Evolutionary conservation across 2,113 vertebrate genomes (phyloP), one percentile per base, ranked within the genome.

Genomic region (Lates calcarifer): DNA sequence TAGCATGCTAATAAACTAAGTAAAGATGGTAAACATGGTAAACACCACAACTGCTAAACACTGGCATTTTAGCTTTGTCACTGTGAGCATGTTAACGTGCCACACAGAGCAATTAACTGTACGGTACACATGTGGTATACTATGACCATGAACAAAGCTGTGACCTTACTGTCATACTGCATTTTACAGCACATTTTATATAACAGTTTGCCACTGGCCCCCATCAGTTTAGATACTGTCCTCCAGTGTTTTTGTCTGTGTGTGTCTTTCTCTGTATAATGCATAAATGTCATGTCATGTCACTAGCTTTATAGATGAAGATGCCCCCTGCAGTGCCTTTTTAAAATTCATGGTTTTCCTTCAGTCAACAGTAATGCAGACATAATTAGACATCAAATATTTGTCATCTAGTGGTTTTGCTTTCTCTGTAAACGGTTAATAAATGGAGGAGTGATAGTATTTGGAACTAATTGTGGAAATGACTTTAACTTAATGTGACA

Each of bases 291-390:
- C 43, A 65, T 18, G 31, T 55, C 64, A 37, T 55, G 37, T 75
- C 41, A 4, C 29, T 20, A 11, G 28, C 26, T 63, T 22, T n/a
- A 64, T 24, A 35, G 28, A 49, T 45, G 64, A 49, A 79, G 65
- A 68, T 63, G 77, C 57, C 17, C 77, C 67, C 29, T 61, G 80
- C 18, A 18, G 6, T 13, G 57, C 28, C 67, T 55, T 51, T 63
- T 79, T 81, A 72, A 83, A 65, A 82, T 76, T 73, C n/a, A 64
- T 81, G 18, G 41, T 79, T 83, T 72, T 63, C 51, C 64, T 43
- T 86, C 31, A 69, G 14, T 79, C 35, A 17, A 43, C 65, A 70
- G 73, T 8, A 81, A 15, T 13, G 2, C 14, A 49, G 24, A 68
- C 55, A 77, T 61, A 71, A 69, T 77, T 77, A 51, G 82, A 79